Base-by-base conservation (phyloP, 2,113 vertebrate species). In the Erinaceus europaeus region DNA sequence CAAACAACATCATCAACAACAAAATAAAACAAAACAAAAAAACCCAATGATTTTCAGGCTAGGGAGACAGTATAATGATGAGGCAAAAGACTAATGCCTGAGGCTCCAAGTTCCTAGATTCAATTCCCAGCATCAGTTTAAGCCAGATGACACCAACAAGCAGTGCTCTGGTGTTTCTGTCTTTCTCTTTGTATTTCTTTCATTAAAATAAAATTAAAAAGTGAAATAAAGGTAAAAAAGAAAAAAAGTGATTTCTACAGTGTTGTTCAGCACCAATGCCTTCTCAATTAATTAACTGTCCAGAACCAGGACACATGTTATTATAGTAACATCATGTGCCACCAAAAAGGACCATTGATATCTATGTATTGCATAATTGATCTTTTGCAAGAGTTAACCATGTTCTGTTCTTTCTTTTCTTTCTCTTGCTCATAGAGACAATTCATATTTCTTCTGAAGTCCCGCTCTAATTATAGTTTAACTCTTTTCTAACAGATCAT, bases 291-390 rank as follows among this genome's bases (percentile, higher is more conserved):
- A 84, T 67, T 23, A 71, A 13, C 55, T 90, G 71, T 53, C 6
- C 32, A 40, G 27, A 75, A 61, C 20, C 9, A 74, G 48, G 15
- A 46, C 71, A 64, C 42, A 34, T 64, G 6, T 52, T 9, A 32
- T 78, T 46, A 78, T 48, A 69, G 36, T 78, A 92, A 80, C 75
- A 50, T 46, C 75, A 61, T 79, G 57, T 52, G 65, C 69, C 69
- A 82, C 29, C 73, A 50, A 78, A 85, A 53, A 42, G 12, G 15
- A 12, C 14, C 10, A 89, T 86, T 72, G 68, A 86, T n/a, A 64
- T 76, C 46, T 65, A 8, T 84, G 42, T 27, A 81, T 75, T 73
- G 34, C 36, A 42, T 34, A 59, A 86, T 65, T 25, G 78, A 8
- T n/a, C 8, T 38, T 78, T 84, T 74, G 9, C 65, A 65, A 1